Evolutionary conservation across 2,797 vertebrate species (phyloP), one percentile per base, ranked within the genome.

Genomic region (Cercopithecus petaurista): DNA sequence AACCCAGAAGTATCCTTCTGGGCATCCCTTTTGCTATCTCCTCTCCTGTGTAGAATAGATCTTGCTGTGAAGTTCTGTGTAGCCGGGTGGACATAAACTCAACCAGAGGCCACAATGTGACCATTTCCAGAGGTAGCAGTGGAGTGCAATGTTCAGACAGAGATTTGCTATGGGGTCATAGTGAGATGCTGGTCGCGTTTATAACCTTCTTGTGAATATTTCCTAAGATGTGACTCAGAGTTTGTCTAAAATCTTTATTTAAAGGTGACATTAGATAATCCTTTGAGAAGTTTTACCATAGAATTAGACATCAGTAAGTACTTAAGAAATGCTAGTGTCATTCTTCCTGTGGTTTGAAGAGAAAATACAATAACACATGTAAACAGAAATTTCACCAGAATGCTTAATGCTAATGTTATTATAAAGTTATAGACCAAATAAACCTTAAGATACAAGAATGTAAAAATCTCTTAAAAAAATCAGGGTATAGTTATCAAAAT

Each of bases 121-220:
- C 21, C 22, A 8, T 36, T 79, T 50, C 5, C 7, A 19, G 36
- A 4, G 1, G 4, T 2, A 30, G 2, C 6, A 2, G 4, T 14
- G 33, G 41, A 79, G 7, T 7, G 67, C 28, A n/a, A 1, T 0
- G 3, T 59, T 85, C 52, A 59, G 36, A 67, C 30, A 28, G 5
- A 39, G 5, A 5, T 22, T 67, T 24, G 14, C 43, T 57, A 0
- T 5, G 5, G 10, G 70, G 59, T 7, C 21, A 0, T 13, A 48
- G 14, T 8, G 5, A 4, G 9, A 13, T 5, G 21, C 46, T 33
- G 2, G 11, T 1, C 0, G 0, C 0, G 3, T 19, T 19, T 15
- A 17, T 36, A 26, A 75, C 46, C 22, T 22, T 41, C 13, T 19
- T 61, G 10, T 11, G 52, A 55, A 1, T 72, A 30, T 70, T 41